A percentile compares a stretch with the other conserved stretches of the same genome.
Evolutionary conservation across 2,113 vertebrate genomes (phyloP).

Genomic region (Azemiops feae): DNA sequence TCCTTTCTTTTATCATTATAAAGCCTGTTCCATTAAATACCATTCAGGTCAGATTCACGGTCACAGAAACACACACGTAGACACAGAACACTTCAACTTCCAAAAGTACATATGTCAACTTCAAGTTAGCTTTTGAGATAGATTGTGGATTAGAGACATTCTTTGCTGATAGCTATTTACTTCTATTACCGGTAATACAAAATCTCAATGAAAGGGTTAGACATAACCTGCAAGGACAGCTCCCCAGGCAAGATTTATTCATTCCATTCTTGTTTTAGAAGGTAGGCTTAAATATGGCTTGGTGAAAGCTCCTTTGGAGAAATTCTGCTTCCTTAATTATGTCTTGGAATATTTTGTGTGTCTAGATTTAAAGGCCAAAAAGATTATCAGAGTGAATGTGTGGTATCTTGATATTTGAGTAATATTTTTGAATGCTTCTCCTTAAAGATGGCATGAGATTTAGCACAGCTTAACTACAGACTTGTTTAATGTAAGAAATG

Average conservation of each 20-base stretch:
- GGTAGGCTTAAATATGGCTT: background rate
- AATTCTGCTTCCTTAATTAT: background rate
- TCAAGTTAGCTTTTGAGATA: background rate
- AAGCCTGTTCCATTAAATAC: background rate
- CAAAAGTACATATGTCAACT: background rate
- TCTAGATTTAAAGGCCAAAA: background rate
- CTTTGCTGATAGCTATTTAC: background rate
- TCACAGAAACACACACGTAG: background rate
- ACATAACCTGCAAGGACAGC: background rate
- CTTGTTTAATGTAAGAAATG: background rate
- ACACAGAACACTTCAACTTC: background rate
- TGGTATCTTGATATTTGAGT: background rate
- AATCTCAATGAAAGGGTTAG: background rate
- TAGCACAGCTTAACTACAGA: background rate
- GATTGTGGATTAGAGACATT: background rate
- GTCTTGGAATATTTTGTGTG: background rate
- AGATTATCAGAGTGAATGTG: background rate
- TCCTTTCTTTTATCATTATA: background rate
- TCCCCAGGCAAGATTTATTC: background rate
- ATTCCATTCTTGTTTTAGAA: background rate
- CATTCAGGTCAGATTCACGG: background rate
- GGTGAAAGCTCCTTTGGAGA: background rate
- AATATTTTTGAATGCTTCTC: background rate
- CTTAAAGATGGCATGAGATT: background rate
- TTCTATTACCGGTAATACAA: background rate